Conservation (phyloP, 2,888 invertebrate species). For the Liopterus haemorrhoidalis region DNA sequence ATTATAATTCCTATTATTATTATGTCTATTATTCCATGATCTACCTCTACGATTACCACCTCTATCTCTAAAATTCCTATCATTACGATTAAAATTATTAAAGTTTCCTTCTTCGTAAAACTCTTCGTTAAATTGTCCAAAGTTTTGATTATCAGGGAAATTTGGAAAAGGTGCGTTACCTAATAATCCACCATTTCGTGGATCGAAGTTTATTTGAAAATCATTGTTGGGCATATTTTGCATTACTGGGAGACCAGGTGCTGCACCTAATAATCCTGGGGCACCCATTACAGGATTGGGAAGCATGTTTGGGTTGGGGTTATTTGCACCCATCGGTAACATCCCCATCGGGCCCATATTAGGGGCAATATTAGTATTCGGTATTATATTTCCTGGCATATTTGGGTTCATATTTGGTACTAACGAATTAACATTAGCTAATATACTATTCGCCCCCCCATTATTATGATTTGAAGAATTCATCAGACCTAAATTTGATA, state of each 20-base stretch:
- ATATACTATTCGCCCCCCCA: constrained; percentile 46
- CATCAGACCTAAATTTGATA: constrained; percentile 54
- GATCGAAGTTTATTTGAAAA: constrained; percentile 43
- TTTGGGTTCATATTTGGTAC: constrained; percentile 10
- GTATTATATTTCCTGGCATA: too few species aligned
- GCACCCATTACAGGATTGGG: constrained; percentile 49
- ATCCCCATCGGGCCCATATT: constrained; percentile 10
- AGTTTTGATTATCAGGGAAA: constrained; percentile 27
- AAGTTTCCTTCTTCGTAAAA: constrained; percentile 45
- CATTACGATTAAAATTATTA: constrained; percentile 35
- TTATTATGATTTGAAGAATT: constrained; percentile 47
- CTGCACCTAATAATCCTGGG: constrained; percentile 51
- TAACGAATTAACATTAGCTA: constrained; percentile 36
- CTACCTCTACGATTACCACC: constrained; percentile 14
- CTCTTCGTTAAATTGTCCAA: constrained; percentile 50
- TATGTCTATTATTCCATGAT: constrained; percentile 19
- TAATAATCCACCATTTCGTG: constrained; percentile 39
- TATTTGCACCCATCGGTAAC: constrained; percentile 4
- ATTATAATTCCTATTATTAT: constrained; percentile 17
- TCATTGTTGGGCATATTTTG: constrained; percentile 48
- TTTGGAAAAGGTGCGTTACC: constrained; percentile 36
- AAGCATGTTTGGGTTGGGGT: constrained; percentile 37
- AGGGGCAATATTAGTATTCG: too few species aligned
- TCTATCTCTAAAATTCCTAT: constrained; percentile 37
- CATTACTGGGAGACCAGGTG: constrained; percentile 45